Conservation (phyloP, 2,888 invertebrate species). For the Cantharis rustica region DNA sequence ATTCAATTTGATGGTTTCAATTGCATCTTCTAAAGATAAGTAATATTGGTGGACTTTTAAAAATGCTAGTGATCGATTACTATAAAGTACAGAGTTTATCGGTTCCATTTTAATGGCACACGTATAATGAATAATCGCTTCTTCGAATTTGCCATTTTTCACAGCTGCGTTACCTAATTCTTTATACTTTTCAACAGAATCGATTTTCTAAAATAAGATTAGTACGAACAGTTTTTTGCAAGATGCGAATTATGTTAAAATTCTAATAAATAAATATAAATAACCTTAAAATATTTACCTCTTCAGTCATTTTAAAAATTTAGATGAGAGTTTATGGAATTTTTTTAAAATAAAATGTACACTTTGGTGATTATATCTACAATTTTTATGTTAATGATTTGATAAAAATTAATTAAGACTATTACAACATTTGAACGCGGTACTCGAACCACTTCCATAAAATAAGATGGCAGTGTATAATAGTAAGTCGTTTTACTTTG, state of each 20-base stretch:
- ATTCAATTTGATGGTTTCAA: constrained; percentile 73
- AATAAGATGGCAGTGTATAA: neutral
- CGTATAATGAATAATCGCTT: constrained; percentile 80
- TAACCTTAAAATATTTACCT: neutral
- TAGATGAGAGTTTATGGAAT: neutral
- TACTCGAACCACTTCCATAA: neutral
- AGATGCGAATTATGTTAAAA: neutral
- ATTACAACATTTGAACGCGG: neutral
- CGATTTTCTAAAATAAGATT: neutral
- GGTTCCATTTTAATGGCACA: constrained; percentile 77
- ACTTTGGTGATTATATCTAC: neutral
- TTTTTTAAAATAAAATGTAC: neutral
- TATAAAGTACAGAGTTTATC: constrained; percentile 72
- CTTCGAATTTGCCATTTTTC: constrained; percentile 71
- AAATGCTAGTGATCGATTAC: constrained; percentile 82
- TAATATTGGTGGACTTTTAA: constrained; percentile 77
- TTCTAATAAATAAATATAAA: neutral
- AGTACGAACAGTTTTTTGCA: neutral
- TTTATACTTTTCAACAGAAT: constrained; percentile 64
- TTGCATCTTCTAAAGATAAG: constrained; percentile 78
- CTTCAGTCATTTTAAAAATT: neutral
- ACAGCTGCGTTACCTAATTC: constrained; percentile 78
- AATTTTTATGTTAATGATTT: neutral
- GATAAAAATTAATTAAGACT: neutral
- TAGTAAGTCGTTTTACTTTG: neutral